These are phyloP conservation scores for Trachemys scripta DNA, from an alignment of 2,113 vertebrate species.

Conservation along the genomic window DNA sequence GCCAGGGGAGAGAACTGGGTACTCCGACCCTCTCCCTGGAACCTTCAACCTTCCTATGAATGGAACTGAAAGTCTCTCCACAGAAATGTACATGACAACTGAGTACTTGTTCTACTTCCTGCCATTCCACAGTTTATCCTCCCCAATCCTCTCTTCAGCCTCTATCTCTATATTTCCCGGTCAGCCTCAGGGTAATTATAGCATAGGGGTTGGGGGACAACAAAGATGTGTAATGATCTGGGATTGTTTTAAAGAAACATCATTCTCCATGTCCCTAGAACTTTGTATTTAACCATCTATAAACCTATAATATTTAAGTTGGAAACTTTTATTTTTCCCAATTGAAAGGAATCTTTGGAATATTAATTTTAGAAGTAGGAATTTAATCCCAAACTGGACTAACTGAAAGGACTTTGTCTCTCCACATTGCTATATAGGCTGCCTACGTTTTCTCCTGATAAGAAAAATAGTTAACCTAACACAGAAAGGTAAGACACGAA, in stretches of 20 bases:
- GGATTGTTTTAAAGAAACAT: background rate
- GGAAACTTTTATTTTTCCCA: background rate
- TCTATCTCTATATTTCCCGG: background rate
- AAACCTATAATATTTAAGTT: background rate
- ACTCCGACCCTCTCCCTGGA: background rate
- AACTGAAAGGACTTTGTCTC: background rate
- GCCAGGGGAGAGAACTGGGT: background rate
- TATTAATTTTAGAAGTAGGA: background rate
- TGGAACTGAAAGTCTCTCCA: background rate
- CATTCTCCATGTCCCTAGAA: background rate
- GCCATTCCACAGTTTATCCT: background rate
- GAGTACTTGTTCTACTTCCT: constrained; percentile 16
- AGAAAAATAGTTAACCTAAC: background rate
- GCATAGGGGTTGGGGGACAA: background rate
- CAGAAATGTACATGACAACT: background rate
- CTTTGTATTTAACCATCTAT: background rate
- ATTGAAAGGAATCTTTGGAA: background rate
- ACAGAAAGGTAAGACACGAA: background rate
- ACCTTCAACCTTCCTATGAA: background rate
- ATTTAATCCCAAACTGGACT: background rate
- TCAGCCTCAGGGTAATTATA: background rate
- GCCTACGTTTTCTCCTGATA: background rate
- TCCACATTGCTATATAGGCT: background rate
- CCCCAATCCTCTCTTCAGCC: background rate
- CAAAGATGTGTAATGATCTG: constrained; percentile 9